Evolutionary conservation across 2,797 vertebrate genomes (phyloP).

Genomic region (Rhinatrema bivittatum): DNA sequence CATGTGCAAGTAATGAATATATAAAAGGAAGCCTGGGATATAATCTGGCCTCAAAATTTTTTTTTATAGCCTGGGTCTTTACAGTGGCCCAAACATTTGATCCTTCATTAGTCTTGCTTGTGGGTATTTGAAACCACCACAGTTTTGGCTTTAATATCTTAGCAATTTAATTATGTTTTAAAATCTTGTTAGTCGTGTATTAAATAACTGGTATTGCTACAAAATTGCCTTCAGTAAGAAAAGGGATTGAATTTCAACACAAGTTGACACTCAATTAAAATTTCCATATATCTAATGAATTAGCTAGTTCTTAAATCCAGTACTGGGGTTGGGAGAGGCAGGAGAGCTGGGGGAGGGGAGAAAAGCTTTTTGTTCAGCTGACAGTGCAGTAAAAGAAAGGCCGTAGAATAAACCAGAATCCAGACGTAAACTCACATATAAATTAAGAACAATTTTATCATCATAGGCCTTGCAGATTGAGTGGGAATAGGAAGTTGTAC

Average conservation of each 20-base stretch:
- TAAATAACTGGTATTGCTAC: constrained; percentile 52
- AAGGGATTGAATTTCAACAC: constrained; percentile 50
- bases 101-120: constrained; percentile 1
- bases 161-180: constrained; percentile 50
- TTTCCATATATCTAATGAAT: constrained; percentile 51
- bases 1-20: too few species aligned
- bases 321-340: too few species aligned
- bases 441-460: constrained; percentile 22
- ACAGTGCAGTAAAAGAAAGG: constrained; percentile 26
- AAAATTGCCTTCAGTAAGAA: constrained; percentile 48
- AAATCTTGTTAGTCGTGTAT: constrained; percentile 52
- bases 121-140: constrained; percentile 21
- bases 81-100: too few species aligned
- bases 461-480: constrained; percentile 7
- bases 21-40: too few species aligned
- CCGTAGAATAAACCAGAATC: constrained; percentile 33
- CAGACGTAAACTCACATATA: constrained; percentile 22
- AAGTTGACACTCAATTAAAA: constrained; percentile 61
- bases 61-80: too few species aligned
- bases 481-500: constrained; percentile 10
- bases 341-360: too few species aligned
- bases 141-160: constrained; percentile 40
- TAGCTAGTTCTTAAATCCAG: constrained; percentile 29
- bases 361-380: constrained; percentile 30
- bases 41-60: too few species aligned